Conservation (phyloP, 37 sponge, comb jelly and placozoan species). For the Tethya wilhelma region DNA sequence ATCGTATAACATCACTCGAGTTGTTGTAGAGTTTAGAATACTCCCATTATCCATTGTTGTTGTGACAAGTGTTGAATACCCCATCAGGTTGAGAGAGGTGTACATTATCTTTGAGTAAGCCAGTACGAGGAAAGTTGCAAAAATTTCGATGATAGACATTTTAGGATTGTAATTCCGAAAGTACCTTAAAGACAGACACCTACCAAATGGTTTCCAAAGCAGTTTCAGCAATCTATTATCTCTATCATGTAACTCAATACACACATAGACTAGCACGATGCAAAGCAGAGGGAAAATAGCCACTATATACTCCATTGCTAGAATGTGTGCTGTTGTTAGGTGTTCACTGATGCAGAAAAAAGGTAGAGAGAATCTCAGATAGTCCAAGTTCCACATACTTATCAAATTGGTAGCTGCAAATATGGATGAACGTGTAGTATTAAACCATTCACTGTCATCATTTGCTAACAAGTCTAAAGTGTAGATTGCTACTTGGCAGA, state of each 20-base stretch:
- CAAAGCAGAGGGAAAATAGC: constrained; percentile 55
- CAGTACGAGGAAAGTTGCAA: constrained; percentile 18
- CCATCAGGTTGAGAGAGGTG: not conserved
- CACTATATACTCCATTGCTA: constrained; percentile 28
- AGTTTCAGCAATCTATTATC: not conserved
- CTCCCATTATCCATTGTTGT: too few relatives aligned
- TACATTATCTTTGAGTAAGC: constrained; percentile 9
- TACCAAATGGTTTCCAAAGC: constrained; percentile 30
- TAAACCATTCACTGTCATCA: not conserved
- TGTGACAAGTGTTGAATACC: not conserved
- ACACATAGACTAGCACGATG: not conserved
- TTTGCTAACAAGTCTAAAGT: too few relatives aligned
- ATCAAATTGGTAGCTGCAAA: too few relatives aligned
- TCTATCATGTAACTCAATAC: constrained; percentile 17
- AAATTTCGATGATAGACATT: too few relatives aligned
- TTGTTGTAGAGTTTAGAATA: not conserved
- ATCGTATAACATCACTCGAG: not conserved
- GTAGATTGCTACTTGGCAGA: not conserved
- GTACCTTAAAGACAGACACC: too few relatives aligned
- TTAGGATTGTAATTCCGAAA: too few relatives aligned
- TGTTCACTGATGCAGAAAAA: constrained; percentile 28
- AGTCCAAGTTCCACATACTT: constrained; percentile 51
- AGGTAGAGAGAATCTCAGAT: constrained; percentile 22
- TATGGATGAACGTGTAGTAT: too few relatives aligned
- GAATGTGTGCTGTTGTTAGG: not conserved